Conservation (phyloP, 2,113 vertebrate species). For the Abramis brama region DNA sequence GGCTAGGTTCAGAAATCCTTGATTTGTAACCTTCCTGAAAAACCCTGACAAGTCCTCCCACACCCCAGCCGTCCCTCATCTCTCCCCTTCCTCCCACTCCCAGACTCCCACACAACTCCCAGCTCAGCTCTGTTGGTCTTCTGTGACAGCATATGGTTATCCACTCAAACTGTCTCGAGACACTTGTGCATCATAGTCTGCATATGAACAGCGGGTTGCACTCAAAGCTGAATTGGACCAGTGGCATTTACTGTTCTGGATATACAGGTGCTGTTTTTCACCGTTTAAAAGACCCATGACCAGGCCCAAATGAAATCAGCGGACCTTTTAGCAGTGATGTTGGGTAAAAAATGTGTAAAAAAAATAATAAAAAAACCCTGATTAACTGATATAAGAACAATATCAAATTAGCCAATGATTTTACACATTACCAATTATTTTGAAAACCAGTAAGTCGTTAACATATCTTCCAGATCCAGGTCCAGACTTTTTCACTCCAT, state of each 20-base stretch:
- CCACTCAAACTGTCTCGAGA: constrained; percentile 74
- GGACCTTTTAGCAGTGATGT: not conserved
- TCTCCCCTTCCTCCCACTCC: constrained; percentile 63
- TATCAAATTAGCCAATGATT: no score
- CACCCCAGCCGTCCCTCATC: constrained; percentile 40
- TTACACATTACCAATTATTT: no score
- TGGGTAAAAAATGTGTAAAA: no score
- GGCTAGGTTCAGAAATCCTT: constrained; percentile 73
- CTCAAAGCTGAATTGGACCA: constrained; percentile 4
- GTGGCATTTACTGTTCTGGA: not conserved
- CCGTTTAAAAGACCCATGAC: not conserved
- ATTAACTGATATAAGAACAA: no score
- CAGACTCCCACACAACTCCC: constrained; percentile 78
- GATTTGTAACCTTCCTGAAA: constrained; percentile 74
- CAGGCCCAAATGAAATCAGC: not conserved
- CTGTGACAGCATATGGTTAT: constrained; percentile 81
- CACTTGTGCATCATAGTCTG: constrained; percentile 64
- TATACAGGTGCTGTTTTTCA: not conserved
- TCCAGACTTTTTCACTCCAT: no score
- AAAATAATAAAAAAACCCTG: no score
- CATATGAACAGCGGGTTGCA: constrained; percentile 61
- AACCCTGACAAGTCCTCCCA: constrained; percentile 69
- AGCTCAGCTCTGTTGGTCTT: constrained; percentile 76
- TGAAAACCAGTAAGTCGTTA: no score
- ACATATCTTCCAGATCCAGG: no score